Evolutionary conservation across 2,797 vertebrate genomes (phyloP), one percentile per base, ranked within the genome.

Genomic region (Percopsis omiscomaycus): DNA sequence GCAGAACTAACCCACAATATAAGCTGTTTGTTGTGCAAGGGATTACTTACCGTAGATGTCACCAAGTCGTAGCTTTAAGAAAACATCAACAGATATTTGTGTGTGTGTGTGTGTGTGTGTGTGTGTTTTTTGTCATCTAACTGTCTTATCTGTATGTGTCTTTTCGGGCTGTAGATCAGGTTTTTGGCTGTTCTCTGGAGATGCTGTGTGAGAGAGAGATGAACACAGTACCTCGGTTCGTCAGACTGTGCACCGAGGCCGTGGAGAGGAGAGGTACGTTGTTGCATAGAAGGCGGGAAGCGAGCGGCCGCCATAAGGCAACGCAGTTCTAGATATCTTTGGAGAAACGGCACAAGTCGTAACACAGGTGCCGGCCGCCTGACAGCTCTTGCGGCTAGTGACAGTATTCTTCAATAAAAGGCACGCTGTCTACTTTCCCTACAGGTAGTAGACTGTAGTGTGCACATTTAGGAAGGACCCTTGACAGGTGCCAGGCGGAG

Each of bases 101-200:
- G 54, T 60, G 42, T 66, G 52, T 59, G 48, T 53, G 48, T 52
- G 15, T 42, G n/a, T 46, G 28, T 58, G 16, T 60, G 49, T 58
- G 61, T 46, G 47, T 65, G 27, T 62, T 29, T 66, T 50, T 59
- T 73, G 28, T 72, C 9, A 77, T 59, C 11, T 49, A 16, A 27
- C 16, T 14, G 13, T 2, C 11, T 37, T 50, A 11, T 64, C 45
- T 63, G n/a, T 53, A 59, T 74, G 42, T 71, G 22, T 22, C 22
- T 10, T 80, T 61, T 9, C 47, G 2, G 49, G 3, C 66, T 65
- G 71, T 87, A 98, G 96, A 97, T 89, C 96, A 97, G 89, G 96
- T 98, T 69, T 97, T 98, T 5, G 96, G 95, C 78, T 98, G 95
- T 76, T 65, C 91, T 30, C 80, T 98, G 89, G 96, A 96, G 73